A percentile compares a stretch with the other conserved stretches of the same genome.
Evolutionary conservation across 23 tunicate species (phyloP).

Genomic region (Styela plicata): DNA sequence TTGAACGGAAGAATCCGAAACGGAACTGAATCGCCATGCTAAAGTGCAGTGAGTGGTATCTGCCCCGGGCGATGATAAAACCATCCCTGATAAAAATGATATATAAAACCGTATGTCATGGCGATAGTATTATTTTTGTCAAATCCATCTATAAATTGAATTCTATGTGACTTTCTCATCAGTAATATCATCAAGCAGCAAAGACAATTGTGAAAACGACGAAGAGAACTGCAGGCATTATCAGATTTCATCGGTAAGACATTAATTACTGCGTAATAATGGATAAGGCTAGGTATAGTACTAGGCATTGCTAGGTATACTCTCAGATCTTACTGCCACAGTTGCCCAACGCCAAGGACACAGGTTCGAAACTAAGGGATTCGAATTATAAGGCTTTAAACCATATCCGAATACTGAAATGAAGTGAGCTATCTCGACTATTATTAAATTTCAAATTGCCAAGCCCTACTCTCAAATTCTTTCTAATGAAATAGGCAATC

Average conservation of each 20-base stretch:
- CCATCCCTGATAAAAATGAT: too few species aligned
- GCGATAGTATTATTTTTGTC: too few species aligned
- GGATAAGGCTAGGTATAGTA: neutral
- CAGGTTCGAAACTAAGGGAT: neutral
- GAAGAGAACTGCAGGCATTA: neutral
- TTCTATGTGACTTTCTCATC: too few species aligned
- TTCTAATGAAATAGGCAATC: neutral
- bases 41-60: too few species aligned
- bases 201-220: neutral
- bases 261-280: neutral
- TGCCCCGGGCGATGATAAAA: too few species aligned
- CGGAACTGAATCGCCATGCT: too few species aligned
- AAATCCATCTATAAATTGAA: too few species aligned
- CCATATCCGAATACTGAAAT: neutral
- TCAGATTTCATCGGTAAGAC: neutral
- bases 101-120: too few species aligned
- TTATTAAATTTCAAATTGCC: neutral
- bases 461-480: neutral
- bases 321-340: too few species aligned
- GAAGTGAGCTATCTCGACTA: neutral
- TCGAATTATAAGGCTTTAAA: neutral
- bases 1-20: too few species aligned
- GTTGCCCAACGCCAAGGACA: too few species aligned
- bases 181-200: neutral
- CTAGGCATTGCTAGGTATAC: too few species aligned